Evolutionary conservation across 2,888 invertebrate species (phyloP).

Genomic region (Nudaria mundana): DNA sequence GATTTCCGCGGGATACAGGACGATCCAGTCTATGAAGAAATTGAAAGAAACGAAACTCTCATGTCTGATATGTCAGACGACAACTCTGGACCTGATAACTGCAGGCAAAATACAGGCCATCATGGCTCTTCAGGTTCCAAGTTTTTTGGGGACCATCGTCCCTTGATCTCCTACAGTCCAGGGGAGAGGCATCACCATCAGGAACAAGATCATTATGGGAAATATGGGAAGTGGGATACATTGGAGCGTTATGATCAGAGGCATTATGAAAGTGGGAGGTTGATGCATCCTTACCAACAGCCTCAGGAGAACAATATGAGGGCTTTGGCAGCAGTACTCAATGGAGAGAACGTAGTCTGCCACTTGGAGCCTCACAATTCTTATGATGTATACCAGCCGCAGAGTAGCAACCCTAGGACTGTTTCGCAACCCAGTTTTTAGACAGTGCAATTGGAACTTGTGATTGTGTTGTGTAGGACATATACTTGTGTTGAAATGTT

Average conservation of each 20-base stretch:
- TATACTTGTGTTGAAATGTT: slow-evolving; percentile 25
- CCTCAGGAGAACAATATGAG: slow-evolving; percentile 81
- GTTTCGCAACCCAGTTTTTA: slow-evolving; percentile 77
- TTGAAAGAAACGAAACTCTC: slow-evolving; percentile 86
- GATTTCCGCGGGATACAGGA: slow-evolving; percentile 83
- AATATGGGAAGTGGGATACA: slow-evolving; percentile 78
- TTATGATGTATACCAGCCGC: slow-evolving; percentile 73
- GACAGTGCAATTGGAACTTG: slow-evolving; percentile 39
- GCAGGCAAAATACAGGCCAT: slow-evolving; percentile 84
- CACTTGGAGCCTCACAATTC: slow-evolving; percentile 88
- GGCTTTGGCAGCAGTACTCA: slow-evolving; percentile 88
- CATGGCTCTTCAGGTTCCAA: slow-evolving; percentile 82
- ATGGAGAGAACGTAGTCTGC: slow-evolving; percentile 92
- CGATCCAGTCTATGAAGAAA: slow-evolving; percentile 91
- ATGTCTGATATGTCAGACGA: slow-evolving; percentile 91
- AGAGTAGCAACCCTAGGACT: slow-evolving; percentile 70
- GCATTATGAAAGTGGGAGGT: slow-evolving; percentile 74
- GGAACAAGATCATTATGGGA: slow-evolving; percentile 71
- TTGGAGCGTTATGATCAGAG: slow-evolving; percentile 76
- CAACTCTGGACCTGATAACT: slow-evolving; percentile 82
- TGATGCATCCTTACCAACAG: slow-evolving; percentile 77
- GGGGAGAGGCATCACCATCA: slow-evolving; percentile 81
- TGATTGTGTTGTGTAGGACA: slow-evolving; percentile 24
- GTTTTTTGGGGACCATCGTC: slow-evolving; percentile 90
- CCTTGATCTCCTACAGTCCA: slow-evolving; percentile 89